Evolutionary conservation across 1,140 invertebrate genomes (phyloP).

Genomic region (Scaptomyza hsui): DNA sequence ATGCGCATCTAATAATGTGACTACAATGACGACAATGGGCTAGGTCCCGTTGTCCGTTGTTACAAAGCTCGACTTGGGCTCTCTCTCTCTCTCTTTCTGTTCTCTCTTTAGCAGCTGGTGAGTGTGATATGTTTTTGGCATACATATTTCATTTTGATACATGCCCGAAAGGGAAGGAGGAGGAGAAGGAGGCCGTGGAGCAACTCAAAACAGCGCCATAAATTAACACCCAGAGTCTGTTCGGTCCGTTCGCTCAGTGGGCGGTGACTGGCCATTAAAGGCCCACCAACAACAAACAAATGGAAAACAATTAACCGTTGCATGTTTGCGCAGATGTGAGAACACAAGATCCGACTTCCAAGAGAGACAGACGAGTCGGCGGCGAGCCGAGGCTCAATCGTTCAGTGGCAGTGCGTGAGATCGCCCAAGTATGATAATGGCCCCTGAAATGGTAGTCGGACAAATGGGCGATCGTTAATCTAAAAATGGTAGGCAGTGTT

Average conservation of each 20-base stretch:
- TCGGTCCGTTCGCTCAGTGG: conserved; percentile 41
- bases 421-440: conserved; percentile 56
- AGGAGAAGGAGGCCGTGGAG: conserved; percentile 26
- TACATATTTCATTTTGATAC: conserved; percentile 59
- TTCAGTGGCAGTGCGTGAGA: conserved; percentile 63
- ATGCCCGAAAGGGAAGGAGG: no score
- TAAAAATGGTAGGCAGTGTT: conserved; percentile 55
- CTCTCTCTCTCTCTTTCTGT: neutral
- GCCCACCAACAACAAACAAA: conserved; percentile 53
- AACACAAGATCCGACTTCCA: conserved; percentile 39
- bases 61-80: conserved; percentile 43
- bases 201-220: conserved; percentile 44
- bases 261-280: conserved; percentile 65
- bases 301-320: conserved; percentile 75
- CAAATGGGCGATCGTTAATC: conserved; percentile 77
- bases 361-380: no score
- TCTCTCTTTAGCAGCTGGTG: conserved; percentile 45
- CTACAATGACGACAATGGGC: conserved; percentile 76
- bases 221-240: conserved; percentile 66
- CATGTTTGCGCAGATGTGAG: conserved; percentile 35
- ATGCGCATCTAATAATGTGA: conserved; percentile 79
- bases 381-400: neutral
- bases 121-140: conserved; percentile 63
- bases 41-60: conserved; percentile 17
- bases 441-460: conserved; percentile 46